Conservation (phyloP, 1,140 invertebrate genomes). For the Coenobita brevimanus region DNA sequence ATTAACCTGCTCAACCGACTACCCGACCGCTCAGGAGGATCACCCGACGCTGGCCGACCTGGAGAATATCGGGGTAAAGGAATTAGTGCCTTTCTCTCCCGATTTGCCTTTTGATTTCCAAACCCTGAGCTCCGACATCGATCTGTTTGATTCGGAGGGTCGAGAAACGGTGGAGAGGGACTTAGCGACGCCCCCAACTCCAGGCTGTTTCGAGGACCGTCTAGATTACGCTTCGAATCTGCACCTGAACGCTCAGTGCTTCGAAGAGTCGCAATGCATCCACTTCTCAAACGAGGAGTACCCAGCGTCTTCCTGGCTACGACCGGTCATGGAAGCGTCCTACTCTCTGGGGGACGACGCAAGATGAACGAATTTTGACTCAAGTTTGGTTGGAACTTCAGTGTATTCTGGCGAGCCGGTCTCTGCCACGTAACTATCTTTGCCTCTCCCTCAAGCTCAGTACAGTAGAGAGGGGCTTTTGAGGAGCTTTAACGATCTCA, state of each 20-base stretch:
- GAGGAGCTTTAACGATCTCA: no score
- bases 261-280: not conserved
- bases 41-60: constrained; percentile 50
- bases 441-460: no score
- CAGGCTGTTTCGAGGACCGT: constrained; percentile 25
- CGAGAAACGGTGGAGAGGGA: not conserved
- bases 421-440: no score
- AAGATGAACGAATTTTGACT: constrained; percentile 43
- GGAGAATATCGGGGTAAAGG: constrained; percentile 54
- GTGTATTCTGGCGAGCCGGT: no score
- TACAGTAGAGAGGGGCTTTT: no score
- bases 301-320: constrained; percentile 41
- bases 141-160: not conserved
- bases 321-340: constrained; percentile 47
- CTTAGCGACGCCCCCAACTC: constrained; percentile 52
- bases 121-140: constrained; percentile 34
- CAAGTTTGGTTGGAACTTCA: no score
- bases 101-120: constrained; percentile 40
- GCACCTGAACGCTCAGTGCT: not conserved
- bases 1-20: not conserved
- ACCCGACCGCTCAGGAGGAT: not conserved
- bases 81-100: constrained; percentile 46
- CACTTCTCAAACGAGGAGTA: not conserved
- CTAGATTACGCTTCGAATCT: constrained; percentile 27
- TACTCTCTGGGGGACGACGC: constrained; percentile 45